Percentiles rank a stretch among this genome's conserved stretches.
phyloP scores from a whole-genome alignment of 2,888 invertebrate species.

The Lottia scabra region DNA sequence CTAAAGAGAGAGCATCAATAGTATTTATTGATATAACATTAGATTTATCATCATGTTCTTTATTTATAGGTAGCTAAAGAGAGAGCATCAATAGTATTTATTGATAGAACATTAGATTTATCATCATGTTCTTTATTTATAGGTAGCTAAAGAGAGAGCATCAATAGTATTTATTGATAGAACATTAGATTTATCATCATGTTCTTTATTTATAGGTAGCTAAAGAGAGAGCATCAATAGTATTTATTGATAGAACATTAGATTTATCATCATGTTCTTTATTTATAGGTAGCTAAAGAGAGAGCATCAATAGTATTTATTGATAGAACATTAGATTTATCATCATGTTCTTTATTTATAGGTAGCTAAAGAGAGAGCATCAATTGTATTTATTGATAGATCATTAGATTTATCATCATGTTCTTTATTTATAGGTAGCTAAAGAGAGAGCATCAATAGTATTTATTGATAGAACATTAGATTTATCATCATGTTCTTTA shows the following conservation, averaged over 20 bases:
- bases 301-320: constrained; percentile 70
- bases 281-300: constrained; percentile 52
- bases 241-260: constrained; percentile 76
- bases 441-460: constrained; percentile 65
- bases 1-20: constrained; percentile 63
- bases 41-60: constrained; percentile 73
- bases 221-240: constrained; percentile 63
- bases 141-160: constrained; percentile 62
- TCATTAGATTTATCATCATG: constrained; percentile 74
- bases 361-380: constrained; percentile 62
- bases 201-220: constrained; percentile 47
- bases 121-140: constrained; percentile 67
- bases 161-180: constrained; percentile 74
- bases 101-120: constrained; percentile 78
- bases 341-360: constrained; percentile 32
- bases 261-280: constrained; percentile 75
- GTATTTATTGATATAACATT: constrained; percentile 76
- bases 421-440: constrained; percentile 47
- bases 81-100: constrained; percentile 67
- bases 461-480: constrained; percentile 77
- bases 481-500: constrained; percentile 69
- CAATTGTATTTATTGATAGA: constrained; percentile 74
- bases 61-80: constrained; percentile 54
- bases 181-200: constrained; percentile 74
- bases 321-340: constrained; percentile 78